A percentile compares a stretch with the other conserved stretches of the same genome.
phyloP scores from a whole-genome alignment of 1,140 invertebrate genomes.

The Drosophila grimshawi region DNA sequence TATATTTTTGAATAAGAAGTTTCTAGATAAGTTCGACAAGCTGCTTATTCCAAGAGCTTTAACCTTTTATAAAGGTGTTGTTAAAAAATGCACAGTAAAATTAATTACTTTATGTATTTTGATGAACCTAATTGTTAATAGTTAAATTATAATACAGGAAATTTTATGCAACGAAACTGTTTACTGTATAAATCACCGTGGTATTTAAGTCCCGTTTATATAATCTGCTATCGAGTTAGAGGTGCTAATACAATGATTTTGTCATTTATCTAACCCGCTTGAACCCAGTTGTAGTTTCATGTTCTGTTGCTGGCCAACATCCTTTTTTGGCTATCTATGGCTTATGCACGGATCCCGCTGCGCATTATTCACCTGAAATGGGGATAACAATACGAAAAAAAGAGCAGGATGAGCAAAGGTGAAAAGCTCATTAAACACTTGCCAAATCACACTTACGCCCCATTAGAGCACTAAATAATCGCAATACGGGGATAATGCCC shows the following conservation, averaged over 20 bases:
- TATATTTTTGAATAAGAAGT: not conserved
- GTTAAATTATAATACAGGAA: too few species aligned
- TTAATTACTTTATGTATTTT: not conserved
- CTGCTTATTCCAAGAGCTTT: not conserved
- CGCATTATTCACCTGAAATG: constrained; percentile 16
- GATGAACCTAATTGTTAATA: too few species aligned
- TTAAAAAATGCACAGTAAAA: too few species aligned
- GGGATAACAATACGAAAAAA: constrained; percentile 2
- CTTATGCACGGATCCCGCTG: not conserved
- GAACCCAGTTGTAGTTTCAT: not conserved
- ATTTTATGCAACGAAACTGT: too few species aligned
- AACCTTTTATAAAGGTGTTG: not conserved
- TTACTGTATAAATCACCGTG: too few species aligned
- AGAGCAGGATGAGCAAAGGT: constrained; percentile 35
- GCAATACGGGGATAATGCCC: constrained; percentile 56
- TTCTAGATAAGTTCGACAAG: not conserved
- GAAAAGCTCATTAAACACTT: constrained; percentile 80
- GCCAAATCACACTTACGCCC: constrained; percentile 79
- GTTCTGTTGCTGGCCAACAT: constrained; percentile 13
- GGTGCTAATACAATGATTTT: not conserved
- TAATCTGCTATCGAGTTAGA: not conserved
- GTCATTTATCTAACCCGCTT: not conserved
- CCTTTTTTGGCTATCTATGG: constrained; percentile 16
- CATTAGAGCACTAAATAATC: constrained; percentile 80
- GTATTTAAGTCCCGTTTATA: too few species aligned